Evolutionary conservation across 2,797 vertebrate genomes (phyloP).

Genomic region (Australoheros facetus): DNA sequence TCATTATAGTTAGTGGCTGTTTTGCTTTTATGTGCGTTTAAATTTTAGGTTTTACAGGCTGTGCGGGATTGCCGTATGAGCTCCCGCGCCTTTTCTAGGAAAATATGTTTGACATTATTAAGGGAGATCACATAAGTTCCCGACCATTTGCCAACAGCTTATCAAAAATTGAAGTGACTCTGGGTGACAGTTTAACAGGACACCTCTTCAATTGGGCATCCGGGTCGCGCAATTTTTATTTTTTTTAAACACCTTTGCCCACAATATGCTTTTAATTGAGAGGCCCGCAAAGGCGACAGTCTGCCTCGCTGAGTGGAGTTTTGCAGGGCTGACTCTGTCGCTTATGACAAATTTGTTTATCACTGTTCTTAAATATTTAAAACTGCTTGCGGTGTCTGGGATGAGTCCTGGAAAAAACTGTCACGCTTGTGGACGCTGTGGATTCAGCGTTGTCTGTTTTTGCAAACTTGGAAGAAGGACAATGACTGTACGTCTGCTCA

Average conservation of each 20-base stretch:
- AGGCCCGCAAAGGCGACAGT: conserved; percentile 9
- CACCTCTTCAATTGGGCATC: not conserved
- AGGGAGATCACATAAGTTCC: conserved; percentile 40
- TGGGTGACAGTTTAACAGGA: not conserved
- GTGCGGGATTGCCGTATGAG: conserved; percentile 4
- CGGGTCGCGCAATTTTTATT: conserved; percentile 27
- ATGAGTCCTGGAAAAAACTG: not conserved
- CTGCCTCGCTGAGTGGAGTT: not conserved
- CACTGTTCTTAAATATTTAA: not conserved
- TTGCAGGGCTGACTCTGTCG: not conserved
- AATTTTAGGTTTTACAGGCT: not conserved
- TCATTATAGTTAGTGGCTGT: not conserved
- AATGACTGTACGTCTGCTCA: conserved; percentile 24
- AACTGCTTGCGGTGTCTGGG: not conserved
- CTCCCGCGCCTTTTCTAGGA: conserved; percentile 7
- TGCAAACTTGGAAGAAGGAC: conserved; percentile 19
- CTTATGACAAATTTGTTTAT: not conserved
- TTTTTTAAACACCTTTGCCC: not conserved
- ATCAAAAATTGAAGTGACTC: conserved; percentile 33
- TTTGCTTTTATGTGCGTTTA: not conserved
- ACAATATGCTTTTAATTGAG: not conserved
- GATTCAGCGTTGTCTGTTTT: not conserved
- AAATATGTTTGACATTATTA: conserved; percentile 48
- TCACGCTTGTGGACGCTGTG: not conserved
- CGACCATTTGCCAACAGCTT: conserved; percentile 22